A percentile compares a stretch with the other conserved stretches of the same genome.
These are phyloP conservation scores for Simalia tracyae DNA, from an alignment of 2,797 vertebrate species.

Conservation along the genomic window DNA sequence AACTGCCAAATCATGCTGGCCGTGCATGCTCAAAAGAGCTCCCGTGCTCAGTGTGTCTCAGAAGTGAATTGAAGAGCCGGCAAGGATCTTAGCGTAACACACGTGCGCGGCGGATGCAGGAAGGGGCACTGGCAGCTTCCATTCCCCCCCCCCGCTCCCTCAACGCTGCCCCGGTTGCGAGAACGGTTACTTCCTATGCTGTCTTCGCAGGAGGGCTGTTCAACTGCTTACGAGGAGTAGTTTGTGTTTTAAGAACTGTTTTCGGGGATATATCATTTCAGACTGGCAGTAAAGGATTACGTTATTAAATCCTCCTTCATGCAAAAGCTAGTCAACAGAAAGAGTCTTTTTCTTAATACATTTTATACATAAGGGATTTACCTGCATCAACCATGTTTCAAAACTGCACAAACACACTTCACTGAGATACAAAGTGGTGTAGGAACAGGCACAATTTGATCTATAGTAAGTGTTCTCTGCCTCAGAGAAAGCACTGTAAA, in stretches of 20 bases:
- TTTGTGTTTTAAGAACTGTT: background rate
- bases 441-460: background rate
- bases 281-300: background rate
- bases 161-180: background rate
- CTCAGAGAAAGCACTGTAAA: background rate
- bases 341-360: background rate
- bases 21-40: background rate
- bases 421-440: background rate
- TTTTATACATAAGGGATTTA: background rate
- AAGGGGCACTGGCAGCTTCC: background rate
- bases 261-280: background rate
- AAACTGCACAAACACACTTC: background rate
- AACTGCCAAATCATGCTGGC: too few species aligned
- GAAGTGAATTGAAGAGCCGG: background rate
- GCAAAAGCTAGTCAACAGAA: background rate
- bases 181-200: background rate
- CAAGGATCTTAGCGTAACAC: background rate
- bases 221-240: background rate
- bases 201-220: background rate
- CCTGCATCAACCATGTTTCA: background rate
- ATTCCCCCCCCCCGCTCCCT: background rate
- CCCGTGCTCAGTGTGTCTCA: too few species aligned
- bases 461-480: too few species aligned
- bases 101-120: background rate
- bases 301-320: background rate